phyloP scores from a whole-genome alignment of 30 jellyfish, hydroid and myxozoan species.

The Hydra vulgaris region DNA sequence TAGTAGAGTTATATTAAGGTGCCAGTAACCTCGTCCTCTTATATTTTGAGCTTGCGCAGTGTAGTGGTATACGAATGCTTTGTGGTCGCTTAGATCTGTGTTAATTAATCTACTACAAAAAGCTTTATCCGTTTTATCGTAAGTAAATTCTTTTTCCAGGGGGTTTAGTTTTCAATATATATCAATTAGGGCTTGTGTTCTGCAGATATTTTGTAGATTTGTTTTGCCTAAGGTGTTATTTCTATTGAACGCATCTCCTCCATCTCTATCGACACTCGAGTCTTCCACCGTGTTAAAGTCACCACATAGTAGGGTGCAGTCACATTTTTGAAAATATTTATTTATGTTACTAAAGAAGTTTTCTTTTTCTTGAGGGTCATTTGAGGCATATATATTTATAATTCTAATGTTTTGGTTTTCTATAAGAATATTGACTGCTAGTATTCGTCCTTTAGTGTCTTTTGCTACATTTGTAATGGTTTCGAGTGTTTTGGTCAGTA shows the following conservation, averaged over 20 bases:
- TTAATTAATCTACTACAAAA: not conserved
- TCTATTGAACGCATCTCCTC: not conserved
- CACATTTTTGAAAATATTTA: not conserved
- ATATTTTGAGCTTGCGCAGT: not conserved
- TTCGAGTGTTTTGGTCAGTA: not conserved
- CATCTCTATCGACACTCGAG: not conserved
- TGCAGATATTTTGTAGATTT: not conserved
- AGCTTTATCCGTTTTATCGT: not conserved
- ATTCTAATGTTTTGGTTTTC: not conserved
- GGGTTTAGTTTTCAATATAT: not conserved
- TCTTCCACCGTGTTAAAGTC: not conserved
- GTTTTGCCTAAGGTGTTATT: not conserved
- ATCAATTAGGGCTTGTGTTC: not conserved
- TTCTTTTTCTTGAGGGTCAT: not conserved
- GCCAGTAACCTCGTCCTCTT: too few species aligned
- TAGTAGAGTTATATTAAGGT: too few species aligned
- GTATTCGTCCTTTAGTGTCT: not conserved
- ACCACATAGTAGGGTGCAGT: not conserved
- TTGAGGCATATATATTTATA: not conserved
- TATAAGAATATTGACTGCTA: not conserved
- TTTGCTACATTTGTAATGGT: not conserved
- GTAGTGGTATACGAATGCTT: too few species aligned
- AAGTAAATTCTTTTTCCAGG: not conserved
- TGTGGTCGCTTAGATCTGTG: not conserved
- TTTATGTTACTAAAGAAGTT: not conserved